Base-by-base conservation (phyloP, 1,140 invertebrate species). In the Cherax quadricarinatus region DNA sequence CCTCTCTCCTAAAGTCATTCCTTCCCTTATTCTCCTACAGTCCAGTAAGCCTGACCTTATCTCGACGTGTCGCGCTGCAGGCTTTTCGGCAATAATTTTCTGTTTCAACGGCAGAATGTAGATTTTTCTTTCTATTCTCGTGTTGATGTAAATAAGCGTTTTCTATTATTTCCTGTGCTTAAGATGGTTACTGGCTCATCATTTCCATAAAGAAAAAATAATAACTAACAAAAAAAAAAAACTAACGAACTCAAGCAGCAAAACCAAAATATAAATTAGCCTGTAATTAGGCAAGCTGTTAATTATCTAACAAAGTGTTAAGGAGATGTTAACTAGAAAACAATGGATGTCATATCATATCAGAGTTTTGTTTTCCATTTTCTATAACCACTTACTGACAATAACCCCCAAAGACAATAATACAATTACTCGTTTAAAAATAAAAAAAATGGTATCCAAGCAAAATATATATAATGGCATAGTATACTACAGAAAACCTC, bases 141-240 rank as follows among this genome's bases (percentile, higher is more conserved):
- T 78, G 88, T 90, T 85, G 81, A 49, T 90, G 88, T 90, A 90
- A 24, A 90, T 90, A 90, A 78, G 51, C 41, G 66, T 90, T 90
- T 90, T 90, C 53, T 90, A 90, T 83, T 84, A 79, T 70, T 90
- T 90, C 41, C 60, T 75, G 48, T 78, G 6, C 88, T 53, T 85
- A 73, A 53, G 81, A 83, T 89, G 88, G 80, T 82, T 89, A 89
- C n/a, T 30, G 79, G 62, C 57, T 89, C 80, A 70, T 70, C n/a
- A 73, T 73, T 57, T 51, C 70, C 41, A 75, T 75, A 30, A 24
- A 75, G 21, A 30, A 5, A 75, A 9, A 30, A 18, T 18, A 21
- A 24, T n/a, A 75, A 21, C 9, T 30, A 5, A n/a, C 9, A 87
- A 70, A 73, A 78, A 24, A 87, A 70, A 73, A 78, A 24, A 51